phyloP scores from a whole-genome alignment of 2,113 vertebrate genomes.

The Ornithorhynchus anatinus region DNA sequence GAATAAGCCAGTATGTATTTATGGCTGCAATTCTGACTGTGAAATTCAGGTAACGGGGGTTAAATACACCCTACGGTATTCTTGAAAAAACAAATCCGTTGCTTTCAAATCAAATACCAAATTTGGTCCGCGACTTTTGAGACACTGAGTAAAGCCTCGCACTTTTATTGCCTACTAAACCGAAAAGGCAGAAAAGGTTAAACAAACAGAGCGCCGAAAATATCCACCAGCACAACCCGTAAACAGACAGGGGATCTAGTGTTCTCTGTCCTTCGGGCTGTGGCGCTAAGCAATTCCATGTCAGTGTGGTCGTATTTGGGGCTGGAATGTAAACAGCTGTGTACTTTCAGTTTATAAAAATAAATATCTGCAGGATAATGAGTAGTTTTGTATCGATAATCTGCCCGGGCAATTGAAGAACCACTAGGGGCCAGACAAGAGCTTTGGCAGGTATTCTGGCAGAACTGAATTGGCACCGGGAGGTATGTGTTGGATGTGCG shows the following conservation, averaged over 20 bases:
- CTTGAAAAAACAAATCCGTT: conserved; percentile 69
- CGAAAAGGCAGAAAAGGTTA: conserved; percentile 75
- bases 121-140: conserved; percentile 57
- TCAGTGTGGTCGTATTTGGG: neutral
- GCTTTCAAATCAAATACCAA: conserved; percentile 60
- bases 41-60: conserved; percentile 65
- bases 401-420: conserved; percentile 16
- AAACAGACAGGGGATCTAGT: conserved; percentile 63
- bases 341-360: conserved; percentile 43
- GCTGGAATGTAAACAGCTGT: conserved; percentile 41
- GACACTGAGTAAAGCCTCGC: conserved; percentile 66
- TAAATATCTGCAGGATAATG: conserved; percentile 3
- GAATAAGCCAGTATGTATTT: conserved; percentile 73
- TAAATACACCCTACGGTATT: conserved; percentile 68
- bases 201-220: conserved; percentile 67
- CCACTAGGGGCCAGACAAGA: conserved; percentile 75
- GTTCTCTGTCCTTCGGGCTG: conserved; percentile 63
- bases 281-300: conserved; percentile 45
- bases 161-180: conserved; percentile 64
- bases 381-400: conserved; percentile 10
- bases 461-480: conserved; percentile 50
- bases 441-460: neutral
- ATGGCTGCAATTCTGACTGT: conserved; percentile 64
- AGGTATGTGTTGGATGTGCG: conserved; percentile 62
- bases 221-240: conserved; percentile 54